Conservation (phyloP, 2,113 vertebrate genomes). For the Synodontis membranacea region DNA sequence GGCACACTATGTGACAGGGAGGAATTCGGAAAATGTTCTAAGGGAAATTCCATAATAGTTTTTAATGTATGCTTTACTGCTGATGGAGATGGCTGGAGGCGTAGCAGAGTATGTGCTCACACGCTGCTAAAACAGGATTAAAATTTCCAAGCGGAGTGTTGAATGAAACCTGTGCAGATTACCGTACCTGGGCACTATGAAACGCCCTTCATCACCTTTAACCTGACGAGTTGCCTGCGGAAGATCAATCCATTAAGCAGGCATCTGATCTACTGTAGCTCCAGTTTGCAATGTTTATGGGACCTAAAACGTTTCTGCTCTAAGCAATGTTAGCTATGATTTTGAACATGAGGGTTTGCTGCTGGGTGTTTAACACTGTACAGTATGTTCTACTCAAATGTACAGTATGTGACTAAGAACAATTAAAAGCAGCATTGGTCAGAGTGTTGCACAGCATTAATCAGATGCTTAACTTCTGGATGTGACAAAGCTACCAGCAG, state of each 20-base stretch:
- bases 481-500: background rate
- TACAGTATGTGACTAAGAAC: background rate
- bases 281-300: background rate
- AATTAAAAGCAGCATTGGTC: background rate
- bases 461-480: background rate
- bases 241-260: background rate
- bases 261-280: background rate
- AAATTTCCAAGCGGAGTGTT: slow-evolving; percentile 46
- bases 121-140: slow-evolving; percentile 52
- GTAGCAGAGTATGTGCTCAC: slow-evolving; percentile 15
- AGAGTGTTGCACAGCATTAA: background rate
- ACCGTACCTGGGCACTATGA: slow-evolving; percentile 43
- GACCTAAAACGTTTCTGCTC: background rate
- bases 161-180: slow-evolving; percentile 54
- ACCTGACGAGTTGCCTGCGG: background rate
- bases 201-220: slow-evolving; percentile 12
- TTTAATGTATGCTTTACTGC: slow-evolving; percentile 36
- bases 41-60: slow-evolving; percentile 54
- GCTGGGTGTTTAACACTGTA: background rate
- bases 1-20: slow-evolving; percentile 51
- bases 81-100: slow-evolving; percentile 34
- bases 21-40: slow-evolving; percentile 54
- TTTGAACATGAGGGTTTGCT: background rate
- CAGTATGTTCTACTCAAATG: too few relatives aligned
- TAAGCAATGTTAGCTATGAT: background rate